Evolutionary conservation across 1,140 invertebrate genomes (phyloP).

Genomic region (Trichonephila clavipes): DNA sequence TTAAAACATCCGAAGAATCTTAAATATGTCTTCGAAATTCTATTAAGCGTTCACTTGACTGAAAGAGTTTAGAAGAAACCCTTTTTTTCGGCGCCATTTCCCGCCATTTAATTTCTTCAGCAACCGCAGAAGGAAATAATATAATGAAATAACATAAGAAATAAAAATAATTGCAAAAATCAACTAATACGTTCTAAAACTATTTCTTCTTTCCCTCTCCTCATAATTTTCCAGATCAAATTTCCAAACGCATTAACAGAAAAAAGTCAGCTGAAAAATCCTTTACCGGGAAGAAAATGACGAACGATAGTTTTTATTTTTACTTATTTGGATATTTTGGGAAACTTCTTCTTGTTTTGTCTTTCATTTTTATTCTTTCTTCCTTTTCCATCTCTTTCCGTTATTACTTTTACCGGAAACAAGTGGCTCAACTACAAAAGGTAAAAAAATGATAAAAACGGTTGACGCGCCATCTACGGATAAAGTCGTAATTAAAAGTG

Average conservation of each 20-base stretch:
- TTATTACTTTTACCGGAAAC: slow-evolving; percentile 33
- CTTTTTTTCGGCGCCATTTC: not conserved
- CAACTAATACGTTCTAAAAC: slow-evolving; percentile 49
- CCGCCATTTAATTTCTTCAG: slow-evolving; percentile 24
- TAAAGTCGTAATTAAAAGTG: slow-evolving; percentile 32
- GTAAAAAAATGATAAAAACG: not conserved
- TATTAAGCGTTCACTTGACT: slow-evolving; percentile 35
- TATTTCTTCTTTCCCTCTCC: slow-evolving; percentile 10
- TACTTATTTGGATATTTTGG: slow-evolving; percentile 30
- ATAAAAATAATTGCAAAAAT: slow-evolving; percentile 42
- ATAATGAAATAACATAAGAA: not conserved
- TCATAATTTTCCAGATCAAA: slow-evolving; percentile 58
- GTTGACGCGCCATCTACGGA: not conserved
- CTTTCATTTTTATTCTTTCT: not conserved
- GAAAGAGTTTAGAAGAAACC: not conserved
- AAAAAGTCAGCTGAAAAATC: slow-evolving; percentile 22
- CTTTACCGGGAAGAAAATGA: not conserved
- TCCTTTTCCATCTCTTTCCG: not conserved
- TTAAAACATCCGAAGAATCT: not conserved
- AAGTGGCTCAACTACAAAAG: not conserved
- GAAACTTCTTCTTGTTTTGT: not conserved
- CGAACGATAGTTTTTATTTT: slow-evolving; percentile 22
- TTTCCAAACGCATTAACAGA: slow-evolving; percentile 40
- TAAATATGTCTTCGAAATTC: not conserved
- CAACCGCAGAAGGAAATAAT: slow-evolving; percentile 27